These are phyloP conservation scores for Alosa alosa DNA, from an alignment of 2,113 vertebrate species.

Conservation along the genomic window DNA sequence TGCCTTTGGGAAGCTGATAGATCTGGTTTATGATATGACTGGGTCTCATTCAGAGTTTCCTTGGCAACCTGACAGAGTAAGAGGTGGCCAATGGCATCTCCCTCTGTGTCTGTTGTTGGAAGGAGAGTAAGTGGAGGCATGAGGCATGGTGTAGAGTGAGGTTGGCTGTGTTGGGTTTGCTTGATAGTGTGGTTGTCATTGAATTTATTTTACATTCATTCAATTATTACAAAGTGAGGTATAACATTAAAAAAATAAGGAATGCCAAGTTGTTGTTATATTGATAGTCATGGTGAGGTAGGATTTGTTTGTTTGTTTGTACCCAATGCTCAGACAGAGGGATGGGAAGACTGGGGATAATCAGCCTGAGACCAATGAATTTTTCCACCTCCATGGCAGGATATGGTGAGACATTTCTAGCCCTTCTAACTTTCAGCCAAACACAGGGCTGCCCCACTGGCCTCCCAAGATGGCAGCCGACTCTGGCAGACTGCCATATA, in stretches of 20 bases:
- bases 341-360: constrained; percentile 22
- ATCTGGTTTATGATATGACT: neutral
- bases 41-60: neutral
- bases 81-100: neutral
- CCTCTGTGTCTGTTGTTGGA: neutral
- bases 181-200: neutral
- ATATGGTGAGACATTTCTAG: constrained; percentile 21
- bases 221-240: too few relatives aligned
- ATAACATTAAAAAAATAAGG: too few relatives aligned
- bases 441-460: too few relatives aligned
- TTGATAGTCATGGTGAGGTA: neutral
- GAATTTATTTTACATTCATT: neutral
- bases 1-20: neutral
- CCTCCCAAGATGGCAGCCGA: neutral
- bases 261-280: too few relatives aligned
- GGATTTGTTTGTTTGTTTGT: constrained; percentile 24
- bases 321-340: constrained; percentile 24
- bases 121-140: neutral
- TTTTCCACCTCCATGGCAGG: constrained; percentile 36
- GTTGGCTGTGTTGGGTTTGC: neutral
- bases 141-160: neutral
- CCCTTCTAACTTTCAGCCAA: neutral
- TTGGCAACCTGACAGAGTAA: neutral
- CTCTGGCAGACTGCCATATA: neutral
- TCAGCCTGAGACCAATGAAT: constrained; percentile 30